Evolutionary conservation across 2,888 invertebrate genomes (phyloP), one percentile per base, ranked within the genome.

Genomic region (Trisateles emortualis): DNA sequence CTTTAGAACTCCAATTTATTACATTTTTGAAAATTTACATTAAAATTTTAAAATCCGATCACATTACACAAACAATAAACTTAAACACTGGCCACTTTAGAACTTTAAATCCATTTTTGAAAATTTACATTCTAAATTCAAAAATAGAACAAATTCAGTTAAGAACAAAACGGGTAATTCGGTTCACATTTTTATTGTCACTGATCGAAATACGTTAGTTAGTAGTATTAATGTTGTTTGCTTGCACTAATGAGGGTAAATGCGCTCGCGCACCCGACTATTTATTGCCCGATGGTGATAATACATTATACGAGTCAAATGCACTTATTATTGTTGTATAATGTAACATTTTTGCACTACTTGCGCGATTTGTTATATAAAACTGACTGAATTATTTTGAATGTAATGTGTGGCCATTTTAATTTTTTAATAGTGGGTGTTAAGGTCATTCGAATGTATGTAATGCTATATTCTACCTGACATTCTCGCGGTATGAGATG

Each of bases 191-290:
- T 64, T 59, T 17, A 17, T 39, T 19, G 2, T 9, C 14, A 53
- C 48, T 53, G 39, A 33, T 33, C 6, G 33, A 5, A 0, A 24
- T 26, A 26, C 8, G 11, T 19, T 19, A 19, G 13, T 4, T 8
- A 26, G 14, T 19, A 10, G 0, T 8, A 10, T 8, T 36, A 36
- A 54, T 41, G 45, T 52, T 63, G 48, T 60, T 66, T 65, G 33
- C 38, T 50, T 22, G 19, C 13, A 10, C 8, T 57, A 72, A 65
- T 65, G 69, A 63, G 68, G 66, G 68, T 72, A 65, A 65, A 57
- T 66, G 44, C 55, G 10, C 13, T 35, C 9, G 26, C 26, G 26
- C 22, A 43, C 32, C 52, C 44, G 17, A 54, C 30, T 68, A 40
- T 67, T 67, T 56, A 67, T 51, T 54, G 39, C 44, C 29, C 19